Evolutionary conservation across 1,140 invertebrate genomes (phyloP).

Genomic region (Cydia strobilella): DNA sequence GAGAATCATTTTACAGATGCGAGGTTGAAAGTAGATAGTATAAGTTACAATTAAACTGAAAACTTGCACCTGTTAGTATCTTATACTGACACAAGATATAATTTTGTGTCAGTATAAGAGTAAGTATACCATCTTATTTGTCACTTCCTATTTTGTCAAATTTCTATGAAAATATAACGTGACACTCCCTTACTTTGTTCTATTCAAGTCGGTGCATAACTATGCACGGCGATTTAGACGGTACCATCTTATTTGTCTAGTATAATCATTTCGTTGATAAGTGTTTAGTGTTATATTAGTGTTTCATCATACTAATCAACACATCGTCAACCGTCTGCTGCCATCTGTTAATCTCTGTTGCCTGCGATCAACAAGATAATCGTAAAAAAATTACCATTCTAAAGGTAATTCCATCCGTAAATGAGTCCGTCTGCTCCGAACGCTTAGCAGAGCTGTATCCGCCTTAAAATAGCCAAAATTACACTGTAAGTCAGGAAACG

Average conservation of each 20-base stretch:
- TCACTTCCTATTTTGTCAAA: too few relatives aligned
- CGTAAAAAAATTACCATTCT: neutral
- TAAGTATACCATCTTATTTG: neutral
- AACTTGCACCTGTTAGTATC: neutral
- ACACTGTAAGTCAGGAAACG: conserved; percentile 68
- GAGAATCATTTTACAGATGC: neutral
- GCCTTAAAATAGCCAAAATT: conserved; percentile 54
- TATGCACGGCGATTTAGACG: too few relatives aligned
- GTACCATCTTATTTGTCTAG: neutral
- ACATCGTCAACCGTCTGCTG: neutral
- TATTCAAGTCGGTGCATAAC: too few relatives aligned
- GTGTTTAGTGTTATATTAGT: neutral
- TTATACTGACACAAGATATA: neutral
- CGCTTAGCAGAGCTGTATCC: conserved; percentile 61
- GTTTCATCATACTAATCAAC: neutral
- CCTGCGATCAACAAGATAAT: conserved; percentile 12
- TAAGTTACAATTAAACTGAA: neutral
- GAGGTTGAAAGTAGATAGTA: neutral
- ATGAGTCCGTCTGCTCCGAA: conserved; percentile 21
- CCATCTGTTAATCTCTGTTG: conserved; percentile 13
- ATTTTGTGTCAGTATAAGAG: too few relatives aligned
- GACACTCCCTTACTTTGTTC: too few relatives aligned
- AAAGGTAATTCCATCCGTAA: conserved; percentile 30
- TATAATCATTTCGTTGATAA: neutral
- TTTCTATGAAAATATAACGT: too few relatives aligned